Base-by-base conservation (phyloP, 92 coral and sea anemone species). In the Micromussa lordhowensis region DNA sequence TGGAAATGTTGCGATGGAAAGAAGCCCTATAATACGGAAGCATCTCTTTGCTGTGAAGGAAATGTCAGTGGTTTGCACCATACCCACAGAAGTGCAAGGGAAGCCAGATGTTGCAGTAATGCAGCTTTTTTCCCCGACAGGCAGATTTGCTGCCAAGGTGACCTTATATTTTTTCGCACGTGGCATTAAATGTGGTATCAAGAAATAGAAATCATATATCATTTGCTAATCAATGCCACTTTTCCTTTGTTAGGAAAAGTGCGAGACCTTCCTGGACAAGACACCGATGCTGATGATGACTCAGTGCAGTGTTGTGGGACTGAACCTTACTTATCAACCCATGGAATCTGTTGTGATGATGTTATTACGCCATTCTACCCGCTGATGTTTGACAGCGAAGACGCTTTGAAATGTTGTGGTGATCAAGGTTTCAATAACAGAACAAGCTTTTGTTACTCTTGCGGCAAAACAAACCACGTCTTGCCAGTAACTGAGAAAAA, bases 201-300 rank as follows among this genome's bases (percentile, higher is more conserved):
- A 55, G 14, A 13, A 7, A 55, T 5, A 55, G 16, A 55, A 55
- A 5, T 6, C 18, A 14, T 7, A 55, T 2, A 14, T 7, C 16
- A 49, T 2, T 55, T 13, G 14, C 18, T 55, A 1, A 13, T 55
- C 59, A 55, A 49, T 55, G 14, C 14, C 59, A 55, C 17, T 55
- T 55, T 55, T 49, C 54, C 54, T 49, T 51, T 53, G 22, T 77
- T 49, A 77, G 81, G 81, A 15, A 28, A 22, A 16, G 44, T 77
- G 19, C 64, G 64, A 10, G 61, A 77, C 19, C 81, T 77, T 49
- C 81, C 81, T 51, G 81, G 81, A 77, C 81, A 77, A 77, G 81
- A 77, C 81, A 26, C 81, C 17, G 81, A 77, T 77, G 81, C 81
- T 77, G 61, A 77, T 15, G 63, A 77, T 53, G 36, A 16, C n/a